Percentiles rank a stretch among this genome's conserved stretches.
These are phyloP conservation scores for Chrysolina haemoptera DNA, from an alignment of 2,888 invertebrate species.

Conservation along the genomic window DNA sequence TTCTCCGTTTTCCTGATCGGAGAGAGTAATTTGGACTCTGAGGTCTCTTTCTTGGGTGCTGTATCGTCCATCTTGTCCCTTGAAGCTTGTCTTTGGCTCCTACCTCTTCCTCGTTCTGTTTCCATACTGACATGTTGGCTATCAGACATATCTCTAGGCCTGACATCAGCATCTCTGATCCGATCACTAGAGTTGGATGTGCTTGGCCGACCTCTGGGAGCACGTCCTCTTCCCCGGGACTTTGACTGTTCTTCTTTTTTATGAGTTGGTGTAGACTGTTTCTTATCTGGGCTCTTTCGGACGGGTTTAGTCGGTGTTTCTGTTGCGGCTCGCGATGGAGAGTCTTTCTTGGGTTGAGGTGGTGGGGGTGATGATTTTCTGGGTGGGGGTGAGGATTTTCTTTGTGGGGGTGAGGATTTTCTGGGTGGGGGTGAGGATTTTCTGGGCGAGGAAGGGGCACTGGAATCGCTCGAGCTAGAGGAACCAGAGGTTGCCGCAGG, in stretches of 20 bases:
- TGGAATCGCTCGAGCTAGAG: conserved; percentile 73
- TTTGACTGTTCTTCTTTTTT: conserved; percentile 82
- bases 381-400: conserved; percentile 44
- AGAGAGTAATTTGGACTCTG: conserved; percentile 76
- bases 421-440: conserved; percentile 43
- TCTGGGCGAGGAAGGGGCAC: conserved; percentile 55
- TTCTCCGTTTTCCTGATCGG: conserved; percentile 77
- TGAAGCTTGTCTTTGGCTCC: conserved; percentile 63
- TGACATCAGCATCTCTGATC: conserved; percentile 78
- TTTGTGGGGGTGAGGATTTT: conserved; percentile 43
- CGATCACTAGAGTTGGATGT: conserved; percentile 74
- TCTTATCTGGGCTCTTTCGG: conserved; percentile 42
- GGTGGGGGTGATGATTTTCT: conserved; percentile 44
- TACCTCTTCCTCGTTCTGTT: conserved; percentile 67
- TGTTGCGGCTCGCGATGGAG: conserved; percentile 50
- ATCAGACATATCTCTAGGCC: conserved; percentile 78
- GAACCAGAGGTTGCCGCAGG: conserved; percentile 77
- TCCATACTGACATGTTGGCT: conserved; percentile 71
- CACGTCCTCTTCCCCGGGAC: conserved; percentile 60
- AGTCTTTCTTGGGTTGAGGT: conserved; percentile 49
- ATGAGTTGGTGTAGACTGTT: conserved; percentile 62
- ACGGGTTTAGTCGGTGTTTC: conserved; percentile 36
- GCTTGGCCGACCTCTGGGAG: conserved; percentile 58
- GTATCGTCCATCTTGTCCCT: conserved; percentile 53
- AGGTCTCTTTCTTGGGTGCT: conserved; percentile 70